Base-by-base conservation (phyloP, 2,888 invertebrate genomes). In the Callinectes sapidus region DNA sequence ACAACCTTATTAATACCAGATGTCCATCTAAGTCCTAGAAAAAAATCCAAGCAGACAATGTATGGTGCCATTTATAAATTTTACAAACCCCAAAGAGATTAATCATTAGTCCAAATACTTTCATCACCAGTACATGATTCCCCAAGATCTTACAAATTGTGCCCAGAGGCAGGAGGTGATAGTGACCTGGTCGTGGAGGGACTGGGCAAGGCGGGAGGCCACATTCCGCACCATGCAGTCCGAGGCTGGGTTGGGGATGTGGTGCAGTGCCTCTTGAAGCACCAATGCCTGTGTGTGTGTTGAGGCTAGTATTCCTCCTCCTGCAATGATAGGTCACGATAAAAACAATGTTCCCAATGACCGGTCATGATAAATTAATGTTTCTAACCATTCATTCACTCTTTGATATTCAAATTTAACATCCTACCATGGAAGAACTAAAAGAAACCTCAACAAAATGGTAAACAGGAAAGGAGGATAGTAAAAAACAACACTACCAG, bases 161-260 rank as follows among this genome's bases (percentile, higher is more conserved):
- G 94, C 91, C 91, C 90, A 94, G 77, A 94, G 91, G 87, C 89
- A 90, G n/a, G 94, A 92, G 42, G 94, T 94, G 87, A 94, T 92
- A 87, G 93, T 95, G 95, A 97, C 97, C 96, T 98, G 97, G 95
- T 97, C 97, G 23, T 98, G 97, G 91, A 99, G 96, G 92, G 97
- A 97, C 95, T 97, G 97, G 0, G 98, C 98, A 94, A 99, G 96
- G 95, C 98, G 97, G 89, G 97, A 97, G 0, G 98, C 97, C 42
- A 98, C 98, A 94, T 97, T 97, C 95, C 98, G 97, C 89, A 98
- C 96, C 96, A 98, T 97, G 95, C 97, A 97, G 96, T 99, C 99
- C 71, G 98, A 97, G 95, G 96, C 97, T 95, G 97, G 97, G 96
- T 97, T 98, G 55, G 98, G 98, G 90, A 98, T 97, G 92, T 97